Evolutionary conservation across 2,113 vertebrate genomes (phyloP), one percentile per base, ranked within the genome.

Genomic region (Enhydra lutris): DNA sequence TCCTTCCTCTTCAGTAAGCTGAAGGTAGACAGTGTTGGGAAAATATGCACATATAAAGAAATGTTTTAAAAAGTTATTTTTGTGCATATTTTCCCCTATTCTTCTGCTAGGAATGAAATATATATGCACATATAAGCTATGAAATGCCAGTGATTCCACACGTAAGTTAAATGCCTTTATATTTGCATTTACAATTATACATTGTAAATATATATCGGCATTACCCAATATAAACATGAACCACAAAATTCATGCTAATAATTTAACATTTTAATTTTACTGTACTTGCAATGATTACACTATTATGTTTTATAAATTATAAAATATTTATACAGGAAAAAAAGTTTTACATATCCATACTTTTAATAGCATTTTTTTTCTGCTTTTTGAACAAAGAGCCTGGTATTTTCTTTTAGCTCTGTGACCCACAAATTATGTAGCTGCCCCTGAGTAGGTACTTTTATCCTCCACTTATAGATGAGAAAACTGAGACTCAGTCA

Each of bases 91-190:
- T 78, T 26, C 39, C 36, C 45, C 26, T 45, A 61, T 2, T 84
- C 5, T 47, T 63, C 17, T 93, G 11, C 39, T 69, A 84, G 91
- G 79, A 94, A 82, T 59, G 34, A 97, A 97, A 92, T 36, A 90
- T 6, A 78, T 85, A 61, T 42, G 12, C 26, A 81, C 47, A 20
- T 7, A 52, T 47, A 21, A 84, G 24, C 52, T 59, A 93, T 31
- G 9, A 73, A 94, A 61, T 74, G 67, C 23, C 61, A 57, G 11
- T 59, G 21, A 95, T 69, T 88, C 36, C 55, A 79, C 11, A 67
- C 42, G 63, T 13, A 34, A 83, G 17, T 73, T 91, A 83, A 96
- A 73, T 84, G 23, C 7, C 11, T 9, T 90, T 87, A 85, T 18
- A 71, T 63, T 18, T 94, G 36, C 34, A 80, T 85, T 94, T 88